Percentiles rank a stretch among this genome's conserved stretches.
These are phyloP conservation scores for Malaclemys terrapin DNA, from an alignment of 2,113 vertebrate genomes.

Conservation along the genomic window DNA sequence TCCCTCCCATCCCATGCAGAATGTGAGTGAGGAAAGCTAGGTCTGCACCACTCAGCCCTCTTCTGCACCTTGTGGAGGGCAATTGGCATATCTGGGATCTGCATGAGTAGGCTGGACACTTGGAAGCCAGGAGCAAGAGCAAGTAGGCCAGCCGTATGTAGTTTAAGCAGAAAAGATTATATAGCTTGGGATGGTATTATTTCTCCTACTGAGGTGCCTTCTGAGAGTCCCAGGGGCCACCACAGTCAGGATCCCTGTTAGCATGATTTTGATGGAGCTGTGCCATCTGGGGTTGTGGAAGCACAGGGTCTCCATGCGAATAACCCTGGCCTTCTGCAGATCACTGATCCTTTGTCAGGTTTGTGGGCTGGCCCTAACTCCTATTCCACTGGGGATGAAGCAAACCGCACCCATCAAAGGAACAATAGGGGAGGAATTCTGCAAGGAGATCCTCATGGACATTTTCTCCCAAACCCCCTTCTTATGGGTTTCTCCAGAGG, in stretches of 20 bases:
- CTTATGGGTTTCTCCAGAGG: not conserved
- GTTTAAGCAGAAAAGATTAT: not conserved
- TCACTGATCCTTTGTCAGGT: not conserved
- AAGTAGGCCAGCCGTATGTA: not conserved
- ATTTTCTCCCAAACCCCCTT: not conserved
- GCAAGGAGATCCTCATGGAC: not conserved
- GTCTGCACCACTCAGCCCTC: not conserved
- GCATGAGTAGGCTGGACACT: no score
- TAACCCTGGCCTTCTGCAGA: not conserved
- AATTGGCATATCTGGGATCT: not conserved
- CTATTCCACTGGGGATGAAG: not conserved
- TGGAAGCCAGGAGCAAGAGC: not conserved
- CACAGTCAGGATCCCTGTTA: not conserved
- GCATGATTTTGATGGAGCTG: not conserved
- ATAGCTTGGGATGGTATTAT: not conserved
- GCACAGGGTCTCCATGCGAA: not conserved
- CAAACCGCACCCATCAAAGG: not conserved
- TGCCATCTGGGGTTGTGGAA: not conserved
- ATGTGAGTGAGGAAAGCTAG: not conserved
- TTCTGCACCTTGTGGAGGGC: no score
- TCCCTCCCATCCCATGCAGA: not conserved
- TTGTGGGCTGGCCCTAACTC: not conserved
- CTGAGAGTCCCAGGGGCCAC: not conserved
- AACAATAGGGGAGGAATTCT: not conserved
- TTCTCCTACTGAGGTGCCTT: not conserved